phyloP scores from a whole-genome alignment of 2,113 vertebrate species.

The Eclectus roratus region DNA sequence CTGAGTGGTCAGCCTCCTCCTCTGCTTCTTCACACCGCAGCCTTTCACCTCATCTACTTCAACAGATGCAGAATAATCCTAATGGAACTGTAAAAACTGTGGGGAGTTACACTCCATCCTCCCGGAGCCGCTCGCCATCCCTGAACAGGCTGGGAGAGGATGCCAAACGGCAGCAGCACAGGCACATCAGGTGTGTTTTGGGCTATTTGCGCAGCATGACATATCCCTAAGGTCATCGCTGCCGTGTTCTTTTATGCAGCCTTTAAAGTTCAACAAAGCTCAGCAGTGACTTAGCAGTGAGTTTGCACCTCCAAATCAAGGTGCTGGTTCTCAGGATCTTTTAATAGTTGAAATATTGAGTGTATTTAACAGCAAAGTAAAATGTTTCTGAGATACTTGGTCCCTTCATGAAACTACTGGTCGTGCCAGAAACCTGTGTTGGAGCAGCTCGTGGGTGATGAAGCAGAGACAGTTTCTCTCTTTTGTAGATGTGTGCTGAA shows the following conservation, averaged over 20 bases:
- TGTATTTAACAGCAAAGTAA: not conserved
- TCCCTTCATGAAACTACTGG: not conserved
- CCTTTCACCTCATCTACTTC: slow-evolving; percentile 92
- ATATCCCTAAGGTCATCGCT: not conserved
- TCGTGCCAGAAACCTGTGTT: not conserved
- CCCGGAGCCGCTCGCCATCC: slow-evolving; percentile 90
- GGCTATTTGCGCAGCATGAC: not conserved
- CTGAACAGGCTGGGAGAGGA: slow-evolving; percentile 91
- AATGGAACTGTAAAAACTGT: slow-evolving; percentile 88
- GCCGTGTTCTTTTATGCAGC: not conserved
- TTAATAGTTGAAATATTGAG: not conserved
- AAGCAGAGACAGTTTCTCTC: not conserved
- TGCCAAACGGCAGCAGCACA: slow-evolving; percentile 76
- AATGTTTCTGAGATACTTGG: not conserved
- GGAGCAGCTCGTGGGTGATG: not conserved
- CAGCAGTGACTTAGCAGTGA: not conserved
- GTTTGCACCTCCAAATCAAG: not conserved
- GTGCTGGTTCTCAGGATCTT: not conserved
- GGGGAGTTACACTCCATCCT: slow-evolving; percentile 76
- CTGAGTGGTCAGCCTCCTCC: slow-evolving; percentile 78
- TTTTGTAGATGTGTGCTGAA: not conserved
- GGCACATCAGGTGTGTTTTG: slow-evolving; percentile 80
- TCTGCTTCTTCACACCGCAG: slow-evolving; percentile 86
- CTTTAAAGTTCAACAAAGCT: not conserved
- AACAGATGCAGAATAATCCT: slow-evolving; percentile 87